phyloP scores from a whole-genome alignment of 2,888 invertebrate genomes.

The Exocentrus adspersus region DNA sequence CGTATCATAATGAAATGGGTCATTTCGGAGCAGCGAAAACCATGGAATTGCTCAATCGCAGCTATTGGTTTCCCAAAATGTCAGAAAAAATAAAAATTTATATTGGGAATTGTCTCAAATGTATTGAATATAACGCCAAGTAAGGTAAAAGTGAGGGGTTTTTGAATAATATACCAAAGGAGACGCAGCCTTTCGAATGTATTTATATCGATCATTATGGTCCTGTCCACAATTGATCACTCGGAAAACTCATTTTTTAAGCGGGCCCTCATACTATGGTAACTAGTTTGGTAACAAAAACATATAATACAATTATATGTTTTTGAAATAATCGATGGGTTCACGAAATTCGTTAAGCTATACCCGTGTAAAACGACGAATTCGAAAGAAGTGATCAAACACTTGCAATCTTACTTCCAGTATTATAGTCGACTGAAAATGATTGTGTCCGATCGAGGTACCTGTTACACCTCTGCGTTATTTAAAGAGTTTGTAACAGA shows the following conservation, averaged over 20 bases:
- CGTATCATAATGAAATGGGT: slow-evolving; percentile 50
- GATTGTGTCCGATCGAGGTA: slow-evolving; percentile 49
- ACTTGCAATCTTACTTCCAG: slow-evolving; percentile 42
- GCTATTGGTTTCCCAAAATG: slow-evolving; percentile 55
- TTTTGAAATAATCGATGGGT: slow-evolving; percentile 44
- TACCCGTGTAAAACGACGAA: slow-evolving; percentile 43
- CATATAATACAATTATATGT: too few relatives aligned
- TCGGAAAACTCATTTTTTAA: too few relatives aligned
- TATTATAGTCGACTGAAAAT: slow-evolving; percentile 41
- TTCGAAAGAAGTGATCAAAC: slow-evolving; percentile 38
- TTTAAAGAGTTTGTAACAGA: slow-evolving; percentile 40
- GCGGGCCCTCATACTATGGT: too few relatives aligned
- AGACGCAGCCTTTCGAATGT: slow-evolving; percentile 42
- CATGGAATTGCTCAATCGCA: slow-evolving; percentile 41
- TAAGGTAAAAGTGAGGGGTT: slow-evolving; percentile 47
- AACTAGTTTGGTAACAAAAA: too few relatives aligned
- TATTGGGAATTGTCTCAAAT: slow-evolving; percentile 51
- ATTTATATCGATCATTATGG: neutral
- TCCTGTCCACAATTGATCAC: too few relatives aligned
- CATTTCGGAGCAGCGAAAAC: slow-evolving; percentile 54
- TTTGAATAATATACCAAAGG: slow-evolving; percentile 49
- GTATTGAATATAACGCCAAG: slow-evolving; percentile 42
- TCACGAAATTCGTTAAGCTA: slow-evolving; percentile 49
- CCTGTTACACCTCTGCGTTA: slow-evolving; percentile 44
- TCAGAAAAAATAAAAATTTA: slow-evolving; percentile 44